Conservation (phyloP, 2,888 invertebrate genomes). For the Pasiphila rectangulata region DNA sequence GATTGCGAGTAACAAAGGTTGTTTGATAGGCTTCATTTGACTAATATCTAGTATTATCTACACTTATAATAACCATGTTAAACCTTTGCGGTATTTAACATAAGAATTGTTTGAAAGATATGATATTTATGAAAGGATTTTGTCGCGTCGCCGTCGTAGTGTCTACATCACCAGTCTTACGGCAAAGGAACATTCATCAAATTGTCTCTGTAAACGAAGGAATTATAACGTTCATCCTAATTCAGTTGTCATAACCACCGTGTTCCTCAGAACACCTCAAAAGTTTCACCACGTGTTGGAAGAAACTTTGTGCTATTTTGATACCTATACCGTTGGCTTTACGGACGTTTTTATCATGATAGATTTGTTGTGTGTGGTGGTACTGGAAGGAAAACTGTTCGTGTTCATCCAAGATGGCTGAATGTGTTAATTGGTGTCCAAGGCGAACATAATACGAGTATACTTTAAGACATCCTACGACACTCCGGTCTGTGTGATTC, state of each 20-base stretch:
- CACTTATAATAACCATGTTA: no score
- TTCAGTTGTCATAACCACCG: slow-evolving; percentile 21
- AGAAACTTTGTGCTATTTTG: slow-evolving; percentile 3
- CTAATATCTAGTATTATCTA: neutral
- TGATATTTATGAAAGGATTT: no score
- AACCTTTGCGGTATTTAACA: no score
- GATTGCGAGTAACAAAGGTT: neutral
- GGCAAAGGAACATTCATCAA: neutral
- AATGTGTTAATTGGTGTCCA: slow-evolving; percentile 28
- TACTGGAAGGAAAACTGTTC: slow-evolving; percentile 10
- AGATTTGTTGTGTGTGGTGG: neutral
- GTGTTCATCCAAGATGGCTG: slow-evolving; percentile 13
- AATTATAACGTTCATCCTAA: slow-evolving; percentile 26
- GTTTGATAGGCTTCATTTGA: neutral
- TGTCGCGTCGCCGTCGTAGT: no score
- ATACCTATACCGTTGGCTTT: neutral
- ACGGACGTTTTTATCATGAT: slow-evolving; percentile 13
- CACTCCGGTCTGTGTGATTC: no score
- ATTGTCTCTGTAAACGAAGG: slow-evolving; percentile 21
- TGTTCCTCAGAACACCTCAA: neutral
- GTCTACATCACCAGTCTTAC: no score
- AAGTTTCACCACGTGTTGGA: slow-evolving; percentile 18
- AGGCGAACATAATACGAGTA: slow-evolving; percentile 17
- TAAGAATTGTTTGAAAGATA: neutral
- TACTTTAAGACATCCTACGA: no score